A percentile compares a stretch with the other conserved stretches of the same genome.
Evolutionary conservation across 2,888 invertebrate species (phyloP).

Genomic region (Drosophila kambysellisi): DNA sequence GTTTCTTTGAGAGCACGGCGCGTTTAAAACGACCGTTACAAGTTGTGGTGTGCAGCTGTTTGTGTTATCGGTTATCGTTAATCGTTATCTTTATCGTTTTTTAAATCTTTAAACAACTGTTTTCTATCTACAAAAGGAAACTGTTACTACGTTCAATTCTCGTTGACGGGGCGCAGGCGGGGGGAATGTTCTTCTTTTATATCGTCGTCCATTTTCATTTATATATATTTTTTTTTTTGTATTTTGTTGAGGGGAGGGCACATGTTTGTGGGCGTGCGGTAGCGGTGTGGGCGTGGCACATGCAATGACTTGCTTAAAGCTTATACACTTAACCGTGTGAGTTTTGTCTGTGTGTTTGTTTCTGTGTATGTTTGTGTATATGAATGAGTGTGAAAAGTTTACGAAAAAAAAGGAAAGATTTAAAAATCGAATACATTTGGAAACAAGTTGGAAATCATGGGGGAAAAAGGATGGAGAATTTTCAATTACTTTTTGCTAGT

Average conservation of each 20-base stretch:
- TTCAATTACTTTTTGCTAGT: constrained; percentile 13
- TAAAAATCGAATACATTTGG: constrained; percentile 26
- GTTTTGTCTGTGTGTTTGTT: constrained; percentile 12
- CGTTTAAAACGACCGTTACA: constrained; percentile 72
- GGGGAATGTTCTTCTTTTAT: constrained; percentile 44
- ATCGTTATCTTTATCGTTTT: constrained; percentile 51
- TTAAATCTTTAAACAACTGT: constrained; percentile 60
- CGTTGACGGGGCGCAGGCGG: constrained; percentile 46
- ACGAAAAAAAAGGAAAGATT: constrained; percentile 7
- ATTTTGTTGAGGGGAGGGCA: constrained; percentile 2
- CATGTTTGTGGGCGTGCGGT: constrained; percentile 26
- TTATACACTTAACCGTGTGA: constrained; percentile 50
- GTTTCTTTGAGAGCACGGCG: constrained; percentile 65
- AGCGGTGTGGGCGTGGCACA: constrained; percentile 61
- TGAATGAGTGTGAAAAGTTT: constrained; percentile 19
- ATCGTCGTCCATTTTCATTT: constrained; percentile 2
- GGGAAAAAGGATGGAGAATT: constrained; percentile 30
- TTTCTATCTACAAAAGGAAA: constrained; percentile 76
- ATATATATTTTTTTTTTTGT: constrained; percentile 8
- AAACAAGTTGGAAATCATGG: constrained; percentile 29
- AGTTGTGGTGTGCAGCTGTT: constrained; percentile 47
- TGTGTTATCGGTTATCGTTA: constrained; percentile 39
- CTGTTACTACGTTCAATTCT: constrained; percentile 61
- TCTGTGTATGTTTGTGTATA: constrained; percentile 8
- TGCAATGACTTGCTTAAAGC: constrained; percentile 78